phyloP scores from a whole-genome alignment of 1,140 invertebrate species.

The Tetramorium alpestre region DNA sequence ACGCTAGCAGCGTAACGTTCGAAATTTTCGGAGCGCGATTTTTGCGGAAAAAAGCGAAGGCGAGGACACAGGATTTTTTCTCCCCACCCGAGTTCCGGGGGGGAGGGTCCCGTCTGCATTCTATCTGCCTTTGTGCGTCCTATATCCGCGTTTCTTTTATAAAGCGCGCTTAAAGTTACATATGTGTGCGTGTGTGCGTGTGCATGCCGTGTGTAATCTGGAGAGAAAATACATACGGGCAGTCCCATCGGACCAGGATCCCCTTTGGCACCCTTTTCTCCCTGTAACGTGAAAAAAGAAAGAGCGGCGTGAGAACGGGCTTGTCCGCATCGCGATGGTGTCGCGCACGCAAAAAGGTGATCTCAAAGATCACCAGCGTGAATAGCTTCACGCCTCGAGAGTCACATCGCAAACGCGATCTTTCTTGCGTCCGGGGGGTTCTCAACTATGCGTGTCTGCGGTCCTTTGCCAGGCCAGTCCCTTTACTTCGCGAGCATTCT shows the following conservation, averaged over 20 bases:
- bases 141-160: slow-evolving; percentile 15
- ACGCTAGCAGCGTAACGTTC: neutral
- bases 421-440: neutral
- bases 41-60: slow-evolving; percentile 27
- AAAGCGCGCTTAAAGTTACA: slow-evolving; percentile 28
- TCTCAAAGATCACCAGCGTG: slow-evolving; percentile 43
- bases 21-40: slow-evolving; percentile 19
- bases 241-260: slow-evolving; percentile 97
- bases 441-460: neutral
- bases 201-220: slow-evolving; percentile 62
- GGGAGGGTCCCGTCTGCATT: neutral
- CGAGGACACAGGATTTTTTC: neutral
- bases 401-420: slow-evolving; percentile 46
- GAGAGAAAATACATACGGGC: slow-evolving; percentile 91
- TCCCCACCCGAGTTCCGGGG: neutral
- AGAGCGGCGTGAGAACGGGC: slow-evolving; percentile 54
- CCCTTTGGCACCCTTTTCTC: slow-evolving; percentile 95
- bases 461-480: too few species aligned
- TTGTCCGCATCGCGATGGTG: slow-evolving; percentile 35
- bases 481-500: neutral
- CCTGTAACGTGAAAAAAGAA: slow-evolving; percentile 87
- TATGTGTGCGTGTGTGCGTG: neutral
- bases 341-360: slow-evolving; percentile 36
- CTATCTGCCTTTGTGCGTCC: slow-evolving; percentile 23
- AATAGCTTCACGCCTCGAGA: slow-evolving; percentile 54